phyloP scores from a whole-genome alignment of 2,888 invertebrate genomes.

The Thecocarcelia acutangulata region DNA sequence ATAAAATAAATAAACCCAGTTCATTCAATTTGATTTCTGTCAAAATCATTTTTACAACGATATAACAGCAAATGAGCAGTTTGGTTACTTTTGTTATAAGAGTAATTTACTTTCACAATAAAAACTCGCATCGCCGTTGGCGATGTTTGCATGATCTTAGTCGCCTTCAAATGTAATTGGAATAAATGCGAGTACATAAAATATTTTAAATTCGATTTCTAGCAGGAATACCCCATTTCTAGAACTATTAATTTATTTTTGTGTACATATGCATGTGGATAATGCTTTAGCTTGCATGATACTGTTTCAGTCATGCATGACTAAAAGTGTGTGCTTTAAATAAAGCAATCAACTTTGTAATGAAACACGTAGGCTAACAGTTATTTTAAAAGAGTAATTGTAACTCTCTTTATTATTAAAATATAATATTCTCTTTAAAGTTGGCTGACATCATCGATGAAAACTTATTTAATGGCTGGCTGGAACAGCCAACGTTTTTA shows the following conservation, averaged over 20 bases:
- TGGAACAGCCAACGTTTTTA: slow-evolving; percentile 77
- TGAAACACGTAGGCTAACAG: slow-evolving; percentile 47
- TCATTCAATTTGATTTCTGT: too few relatives aligned
- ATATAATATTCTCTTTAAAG: neutral
- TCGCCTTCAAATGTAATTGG: too few relatives aligned
- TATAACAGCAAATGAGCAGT: too few relatives aligned
- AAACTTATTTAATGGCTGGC: slow-evolving; percentile 77
- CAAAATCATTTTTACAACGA: too few relatives aligned
- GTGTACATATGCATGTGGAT: neutral
- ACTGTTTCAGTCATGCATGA: slow-evolving; percentile 38
- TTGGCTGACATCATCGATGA: slow-evolving; percentile 76
- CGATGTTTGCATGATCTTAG: too few relatives aligned
- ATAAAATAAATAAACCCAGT: too few relatives aligned
- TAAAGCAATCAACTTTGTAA: neutral
- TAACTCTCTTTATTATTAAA: slow-evolving; percentile 34
- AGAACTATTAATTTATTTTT: neutral
- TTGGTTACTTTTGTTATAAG: too few relatives aligned
- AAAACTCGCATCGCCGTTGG: too few relatives aligned
- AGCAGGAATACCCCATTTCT: too few relatives aligned
- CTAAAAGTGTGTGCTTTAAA: neutral
- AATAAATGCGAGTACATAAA: too few relatives aligned
- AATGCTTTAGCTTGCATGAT: slow-evolving; percentile 21
- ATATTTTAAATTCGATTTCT: too few relatives aligned
- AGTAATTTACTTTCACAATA: too few relatives aligned
- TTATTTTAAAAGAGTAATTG: neutral